A percentile compares a stretch with the other conserved stretches of the same genome.
Evolutionary conservation across 2,113 vertebrate species (phyloP).

Genomic region (Microcebus jonahi): DNA sequence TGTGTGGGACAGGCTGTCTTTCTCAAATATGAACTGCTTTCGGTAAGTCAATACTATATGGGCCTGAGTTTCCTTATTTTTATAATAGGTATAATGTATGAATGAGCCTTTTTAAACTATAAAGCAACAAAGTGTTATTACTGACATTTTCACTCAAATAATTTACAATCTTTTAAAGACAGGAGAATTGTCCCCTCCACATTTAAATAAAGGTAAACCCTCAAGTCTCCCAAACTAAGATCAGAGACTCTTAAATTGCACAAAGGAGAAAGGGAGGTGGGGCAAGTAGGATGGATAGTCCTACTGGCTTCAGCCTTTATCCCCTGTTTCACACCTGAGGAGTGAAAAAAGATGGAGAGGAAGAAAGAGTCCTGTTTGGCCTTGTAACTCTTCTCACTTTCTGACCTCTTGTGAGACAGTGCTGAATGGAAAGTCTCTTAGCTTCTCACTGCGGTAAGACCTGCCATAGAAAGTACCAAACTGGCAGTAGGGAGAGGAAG

Average conservation of each 20-base stretch:
- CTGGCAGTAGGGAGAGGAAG: background rate
- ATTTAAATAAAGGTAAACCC: background rate
- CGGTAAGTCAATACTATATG: background rate
- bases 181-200: background rate
- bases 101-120: background rate
- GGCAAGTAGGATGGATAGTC: background rate
- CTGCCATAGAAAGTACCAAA: background rate
- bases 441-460: background rate
- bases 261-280: background rate
- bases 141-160: slow-evolving; percentile 3
- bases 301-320: background rate
- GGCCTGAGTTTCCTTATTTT: background rate
- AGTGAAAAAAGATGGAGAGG: background rate
- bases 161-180: slow-evolving; percentile 25
- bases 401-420: background rate
- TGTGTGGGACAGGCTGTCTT: background rate
- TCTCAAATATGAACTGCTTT: background rate
- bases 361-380: background rate
- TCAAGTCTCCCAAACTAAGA: background rate
- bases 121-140: background rate
- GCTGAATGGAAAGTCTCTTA: background rate
- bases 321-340: background rate
- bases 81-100: background rate
- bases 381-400: background rate
- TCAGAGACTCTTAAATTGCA: background rate